Evolutionary conservation across 2,888 invertebrate genomes (phyloP).

Genomic region (Odontothrips loti): DNA sequence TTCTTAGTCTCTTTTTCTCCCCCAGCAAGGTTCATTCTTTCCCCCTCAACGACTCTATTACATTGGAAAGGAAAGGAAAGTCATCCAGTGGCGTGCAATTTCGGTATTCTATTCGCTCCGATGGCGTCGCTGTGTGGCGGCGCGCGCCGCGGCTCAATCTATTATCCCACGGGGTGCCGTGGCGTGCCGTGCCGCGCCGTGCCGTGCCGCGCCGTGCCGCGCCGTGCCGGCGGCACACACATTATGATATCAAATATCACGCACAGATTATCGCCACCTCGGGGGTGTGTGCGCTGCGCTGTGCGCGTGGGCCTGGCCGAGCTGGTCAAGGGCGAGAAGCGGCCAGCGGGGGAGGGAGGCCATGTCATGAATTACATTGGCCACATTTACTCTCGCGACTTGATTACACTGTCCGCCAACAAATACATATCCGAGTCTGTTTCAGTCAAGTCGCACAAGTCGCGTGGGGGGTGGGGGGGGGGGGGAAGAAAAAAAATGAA

Average conservation of each 20-base stretch:
- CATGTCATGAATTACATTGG: conserved; percentile 9
- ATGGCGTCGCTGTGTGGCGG: too few species aligned
- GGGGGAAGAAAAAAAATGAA: too few species aligned
- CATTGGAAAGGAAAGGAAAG: too few species aligned
- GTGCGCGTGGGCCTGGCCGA: background rate
- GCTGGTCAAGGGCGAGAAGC: background rate
- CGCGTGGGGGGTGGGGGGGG: too few species aligned
- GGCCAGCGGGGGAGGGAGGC: background rate
- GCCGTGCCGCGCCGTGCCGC: background rate
- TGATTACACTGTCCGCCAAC: background rate
- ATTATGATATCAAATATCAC: conserved; percentile 23
- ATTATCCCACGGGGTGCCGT: background rate
- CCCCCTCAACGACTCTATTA: too few species aligned
- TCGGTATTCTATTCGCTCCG: too few species aligned
- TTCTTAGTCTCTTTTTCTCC: too few species aligned
- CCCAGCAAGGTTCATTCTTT: too few species aligned
- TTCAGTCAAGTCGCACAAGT: too few species aligned
- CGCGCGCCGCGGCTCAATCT: background rate
- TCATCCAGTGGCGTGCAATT: too few species aligned
- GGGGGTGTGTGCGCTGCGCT: background rate
- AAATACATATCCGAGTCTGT: background rate
- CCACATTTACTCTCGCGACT: background rate
- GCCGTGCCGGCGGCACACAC: background rate
- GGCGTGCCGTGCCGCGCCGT: background rate
- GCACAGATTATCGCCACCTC: conserved; percentile 2